Percentiles rank a stretch among this genome's conserved stretches.
phyloP scores from a whole-genome alignment of 1,140 invertebrate species.

The Apis cerana region DNA sequence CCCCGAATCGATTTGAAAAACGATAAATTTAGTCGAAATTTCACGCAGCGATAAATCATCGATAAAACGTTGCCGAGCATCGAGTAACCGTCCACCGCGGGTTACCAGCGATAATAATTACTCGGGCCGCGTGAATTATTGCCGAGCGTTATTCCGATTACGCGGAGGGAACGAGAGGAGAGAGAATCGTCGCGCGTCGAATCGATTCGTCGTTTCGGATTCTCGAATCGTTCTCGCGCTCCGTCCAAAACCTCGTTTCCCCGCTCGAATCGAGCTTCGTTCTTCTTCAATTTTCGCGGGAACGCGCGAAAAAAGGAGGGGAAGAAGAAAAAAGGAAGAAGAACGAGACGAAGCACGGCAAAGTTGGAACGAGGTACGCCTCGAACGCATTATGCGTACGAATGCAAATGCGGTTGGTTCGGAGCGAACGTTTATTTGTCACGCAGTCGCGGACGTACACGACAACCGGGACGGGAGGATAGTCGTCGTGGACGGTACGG shows the following conservation, averaged over 20 bases:
- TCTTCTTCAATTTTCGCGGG: too few relatives aligned
- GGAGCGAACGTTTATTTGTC: conserved; percentile 67
- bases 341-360: not conserved
- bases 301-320: not conserved
- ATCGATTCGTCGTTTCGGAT: too few relatives aligned
- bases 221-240: too few relatives aligned
- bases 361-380: conserved; percentile 4
- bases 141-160: conserved; percentile 61
- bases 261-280: too few relatives aligned
- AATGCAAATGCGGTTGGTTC: conserved; percentile 65
- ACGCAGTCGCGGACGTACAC: conserved; percentile 58
- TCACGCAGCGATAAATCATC: conserved; percentile 62
- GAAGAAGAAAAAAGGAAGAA: too few relatives aligned
- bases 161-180: conserved; percentile 30
- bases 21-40: conserved; percentile 57
- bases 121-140: conserved; percentile 58
- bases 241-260: too few relatives aligned
- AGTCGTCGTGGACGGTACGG: conserved; percentile 41
- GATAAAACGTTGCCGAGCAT: conserved; percentile 61
- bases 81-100: conserved; percentile 52
- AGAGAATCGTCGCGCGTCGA: not conserved
- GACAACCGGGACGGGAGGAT: not conserved
- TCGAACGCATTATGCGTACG: conserved; percentile 60
- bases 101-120: conserved; percentile 58
- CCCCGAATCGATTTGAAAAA: conserved; percentile 54